Base-by-base conservation (phyloP, 2,888 invertebrate species). In the Eupithecia abbreviata region DNA sequence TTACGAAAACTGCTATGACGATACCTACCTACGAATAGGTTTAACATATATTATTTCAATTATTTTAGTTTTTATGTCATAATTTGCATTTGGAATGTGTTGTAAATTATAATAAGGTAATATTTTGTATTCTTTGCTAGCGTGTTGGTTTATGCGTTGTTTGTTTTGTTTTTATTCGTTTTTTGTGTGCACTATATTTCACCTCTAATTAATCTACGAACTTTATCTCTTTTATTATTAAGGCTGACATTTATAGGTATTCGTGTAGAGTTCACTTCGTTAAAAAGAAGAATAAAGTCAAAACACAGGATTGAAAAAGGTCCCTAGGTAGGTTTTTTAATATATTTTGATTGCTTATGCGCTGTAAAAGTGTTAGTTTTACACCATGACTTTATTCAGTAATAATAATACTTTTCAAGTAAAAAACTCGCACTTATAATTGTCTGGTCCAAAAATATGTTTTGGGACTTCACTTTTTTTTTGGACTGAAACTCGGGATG, bases 21-120 rank as follows among this genome's bases (percentile, higher is more conserved):
- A 78, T 79, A 80, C 78, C 76, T 79, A 80, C 78, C 76, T 84
- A 81, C 73, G 74, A 85, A 85, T 84, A 12, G 80, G 76, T 81
- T 86, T 86, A 83, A 81, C 84, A 84, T 86, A 30, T 30, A 30
- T 81, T 76, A 83, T 85, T 84, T 83, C 83, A 80, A 81, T 76
- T 73, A 72, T 77, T 80, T 75, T 58, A 75, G 73, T 79, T 80
- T 80, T 80, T 80, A 80, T 79, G 80, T 81, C 82, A 83, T 82
- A 82, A 84, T 84, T 86, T 84, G 79, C 82, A 80, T 85, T 76
- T 81, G 77, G 79, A 81, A 80, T 74, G 72, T 41, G 67, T 51
- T 75, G 51, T 81, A 76, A 77, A 76, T 78, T 79, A 77, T 77
- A 75, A 72, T 69, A 72, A 78, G 78, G 82, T 74, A 67, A 9